Conservation (phyloP, 2,888 invertebrate species). For the Cephus sareptanus region DNA sequence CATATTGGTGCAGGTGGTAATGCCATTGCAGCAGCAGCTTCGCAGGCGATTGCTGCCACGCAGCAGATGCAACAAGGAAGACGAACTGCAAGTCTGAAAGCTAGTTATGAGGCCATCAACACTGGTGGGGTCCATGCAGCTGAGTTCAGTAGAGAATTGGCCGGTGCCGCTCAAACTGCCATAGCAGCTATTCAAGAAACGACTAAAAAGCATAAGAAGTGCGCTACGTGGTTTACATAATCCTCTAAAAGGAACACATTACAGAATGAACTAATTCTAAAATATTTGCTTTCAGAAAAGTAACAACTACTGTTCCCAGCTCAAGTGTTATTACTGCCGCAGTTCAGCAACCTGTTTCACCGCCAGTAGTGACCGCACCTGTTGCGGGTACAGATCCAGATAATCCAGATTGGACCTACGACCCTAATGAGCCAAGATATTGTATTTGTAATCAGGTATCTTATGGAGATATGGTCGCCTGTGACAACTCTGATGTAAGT, state of each 20-base stretch:
- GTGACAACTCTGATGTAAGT: slow-evolving; percentile 95
- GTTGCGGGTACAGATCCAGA: slow-evolving; percentile 71
- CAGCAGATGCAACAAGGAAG: slow-evolving; percentile 96
- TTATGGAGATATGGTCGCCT: slow-evolving; percentile 99
- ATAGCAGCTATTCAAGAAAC: slow-evolving; percentile 76
- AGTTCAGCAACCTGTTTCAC: slow-evolving; percentile 64
- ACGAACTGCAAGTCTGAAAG: slow-evolving; percentile 92
- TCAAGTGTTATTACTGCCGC: slow-evolving; percentile 55
- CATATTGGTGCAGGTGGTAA: slow-evolving; percentile 88
- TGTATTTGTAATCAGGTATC: slow-evolving; percentile 98
- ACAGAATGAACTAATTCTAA: not conserved
- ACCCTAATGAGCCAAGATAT: slow-evolving; percentile 96
- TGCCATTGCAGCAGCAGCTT: slow-evolving; percentile 93
- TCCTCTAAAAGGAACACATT: not conserved
- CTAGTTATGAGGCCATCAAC: slow-evolving; percentile 92
- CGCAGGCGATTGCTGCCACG: slow-evolving; percentile 95
- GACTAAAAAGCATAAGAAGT: slow-evolving; percentile 76
- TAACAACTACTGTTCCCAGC: slow-evolving; percentile 55
- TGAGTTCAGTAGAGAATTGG: slow-evolving; percentile 77
- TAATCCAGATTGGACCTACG: slow-evolving; percentile 90
- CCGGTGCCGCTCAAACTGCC: slow-evolving; percentile 79
- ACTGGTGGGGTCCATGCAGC: slow-evolving; percentile 75
- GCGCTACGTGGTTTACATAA: slow-evolving; percentile 26
- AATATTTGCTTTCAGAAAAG: slow-evolving; percentile 51
- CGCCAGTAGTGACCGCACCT: slow-evolving; percentile 63